Evolutionary conservation across 2,888 invertebrate species (phyloP).

Genomic region (Philereme transversata): DNA sequence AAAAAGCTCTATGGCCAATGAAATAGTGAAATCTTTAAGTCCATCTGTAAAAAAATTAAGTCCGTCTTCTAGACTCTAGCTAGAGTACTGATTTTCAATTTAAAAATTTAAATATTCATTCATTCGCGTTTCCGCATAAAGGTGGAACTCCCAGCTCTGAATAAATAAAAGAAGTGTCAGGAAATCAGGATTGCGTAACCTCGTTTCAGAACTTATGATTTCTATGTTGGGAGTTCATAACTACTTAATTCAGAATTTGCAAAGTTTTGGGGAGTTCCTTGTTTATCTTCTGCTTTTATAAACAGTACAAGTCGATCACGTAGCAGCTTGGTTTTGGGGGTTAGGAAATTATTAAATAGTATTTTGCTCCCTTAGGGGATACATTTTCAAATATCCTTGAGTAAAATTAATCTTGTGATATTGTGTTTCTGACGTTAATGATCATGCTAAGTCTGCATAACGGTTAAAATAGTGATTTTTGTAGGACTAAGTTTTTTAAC

Average conservation of each 20-base stretch:
- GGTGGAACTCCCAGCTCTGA: not conserved
- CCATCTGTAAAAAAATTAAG: too few relatives aligned
- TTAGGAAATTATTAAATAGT: constrained; percentile 1
- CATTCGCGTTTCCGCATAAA: not conserved
- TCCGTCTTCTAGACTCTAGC: too few relatives aligned
- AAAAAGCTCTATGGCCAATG: too few relatives aligned
- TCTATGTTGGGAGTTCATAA: constrained; percentile 27
- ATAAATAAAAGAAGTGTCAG: not conserved
- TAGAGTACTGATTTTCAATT: too few relatives aligned
- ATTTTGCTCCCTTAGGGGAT: too few relatives aligned
- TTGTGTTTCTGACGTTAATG: too few relatives aligned
- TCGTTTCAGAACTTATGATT: constrained; percentile 30
- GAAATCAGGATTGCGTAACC: constrained; percentile 9
- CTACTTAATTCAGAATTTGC: constrained; percentile 24
- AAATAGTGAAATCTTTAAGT: too few relatives aligned
- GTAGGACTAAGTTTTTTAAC: too few relatives aligned
- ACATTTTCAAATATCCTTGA: too few relatives aligned
- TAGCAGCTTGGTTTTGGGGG: constrained; percentile 4
- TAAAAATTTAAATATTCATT: not conserved
- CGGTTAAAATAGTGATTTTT: too few relatives aligned
- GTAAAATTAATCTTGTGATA: too few relatives aligned
- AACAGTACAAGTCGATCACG: constrained; percentile 20
- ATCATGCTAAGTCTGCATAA: too few relatives aligned
- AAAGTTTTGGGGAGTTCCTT: constrained; percentile 22
- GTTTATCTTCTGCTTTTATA: constrained; percentile 21